phyloP scores from a whole-genome alignment of 92 coral and sea anemone genomes.

The Zoanthus gigantus region DNA sequence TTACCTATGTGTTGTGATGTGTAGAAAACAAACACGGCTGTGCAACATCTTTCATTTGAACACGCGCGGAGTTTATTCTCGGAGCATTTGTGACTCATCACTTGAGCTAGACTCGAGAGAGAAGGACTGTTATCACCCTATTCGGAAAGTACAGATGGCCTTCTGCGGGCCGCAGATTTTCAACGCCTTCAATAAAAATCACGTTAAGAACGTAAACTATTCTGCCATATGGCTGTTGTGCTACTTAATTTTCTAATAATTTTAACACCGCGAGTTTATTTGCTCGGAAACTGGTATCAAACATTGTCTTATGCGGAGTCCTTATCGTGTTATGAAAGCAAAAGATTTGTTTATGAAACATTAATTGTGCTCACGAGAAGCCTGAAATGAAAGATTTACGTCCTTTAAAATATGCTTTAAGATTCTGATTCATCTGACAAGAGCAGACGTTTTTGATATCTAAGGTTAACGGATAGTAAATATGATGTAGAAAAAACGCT shows the following conservation, averaged over 20 bases:
- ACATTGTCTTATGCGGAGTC: constrained; percentile 47
- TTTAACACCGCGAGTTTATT: constrained; percentile 51
- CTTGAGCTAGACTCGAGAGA: background rate
- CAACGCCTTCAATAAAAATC: constrained; percentile 30
- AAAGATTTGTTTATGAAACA: constrained; percentile 42
- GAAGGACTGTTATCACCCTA: constrained; percentile 41
- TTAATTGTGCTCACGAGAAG: background rate
- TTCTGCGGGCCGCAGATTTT: constrained; percentile 35
- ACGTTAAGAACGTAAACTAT: constrained; percentile 9
- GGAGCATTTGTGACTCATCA: constrained; percentile 7
- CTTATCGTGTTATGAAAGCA: constrained; percentile 60
- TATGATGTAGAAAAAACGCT: background rate
- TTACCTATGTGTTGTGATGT: background rate
- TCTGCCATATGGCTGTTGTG: background rate
- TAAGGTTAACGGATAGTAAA: constrained; percentile 39
- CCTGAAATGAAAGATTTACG: background rate
- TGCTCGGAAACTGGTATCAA: constrained; percentile 38
- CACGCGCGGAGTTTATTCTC: constrained; percentile 30
- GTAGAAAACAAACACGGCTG: constrained; percentile 1
- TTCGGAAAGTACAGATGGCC: constrained; percentile 32
- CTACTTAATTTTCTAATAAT: background rate
- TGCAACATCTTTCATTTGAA: background rate
- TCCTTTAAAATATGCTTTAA: background rate
- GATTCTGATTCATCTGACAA: background rate
- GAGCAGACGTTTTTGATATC: constrained; percentile 36